phyloP scores from a whole-genome alignment of 2,888 invertebrate genomes.

The Abrostola triplasia region DNA sequence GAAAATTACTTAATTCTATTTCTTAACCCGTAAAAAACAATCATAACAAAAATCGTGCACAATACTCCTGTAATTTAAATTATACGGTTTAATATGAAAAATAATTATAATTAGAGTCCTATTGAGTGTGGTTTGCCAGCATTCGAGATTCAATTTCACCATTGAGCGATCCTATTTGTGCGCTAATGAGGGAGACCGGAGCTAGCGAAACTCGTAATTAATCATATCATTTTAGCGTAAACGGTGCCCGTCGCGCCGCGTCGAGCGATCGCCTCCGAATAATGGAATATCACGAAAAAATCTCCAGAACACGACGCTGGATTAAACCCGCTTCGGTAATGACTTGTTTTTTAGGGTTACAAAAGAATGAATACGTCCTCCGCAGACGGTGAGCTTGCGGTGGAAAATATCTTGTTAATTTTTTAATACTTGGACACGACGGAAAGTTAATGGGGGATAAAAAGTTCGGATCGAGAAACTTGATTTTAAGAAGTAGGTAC shows the following conservation, averaged over 20 bases:
- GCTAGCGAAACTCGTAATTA: constrained; percentile 76
- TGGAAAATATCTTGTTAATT: constrained; percentile 80
- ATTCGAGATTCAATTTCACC: constrained; percentile 86
- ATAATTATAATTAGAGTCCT: constrained; percentile 83
- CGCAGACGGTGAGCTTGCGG: constrained; percentile 76
- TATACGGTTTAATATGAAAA: constrained; percentile 67
- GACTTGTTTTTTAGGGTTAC: constrained; percentile 88
- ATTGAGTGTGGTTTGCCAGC: constrained; percentile 74
- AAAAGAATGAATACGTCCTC: constrained; percentile 86
- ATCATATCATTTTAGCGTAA: constrained; percentile 87
- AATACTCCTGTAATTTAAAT: constrained; percentile 55
- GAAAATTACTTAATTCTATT: constrained; percentile 15
- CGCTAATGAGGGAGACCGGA: constrained; percentile 85
- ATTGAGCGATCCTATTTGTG: constrained; percentile 83
- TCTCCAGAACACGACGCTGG: constrained; percentile 79
- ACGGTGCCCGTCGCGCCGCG: constrained; percentile 76
- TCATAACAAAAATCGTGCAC: constrained; percentile 48
- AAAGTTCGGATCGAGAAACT: constrained; percentile 60
- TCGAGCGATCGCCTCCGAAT: constrained; percentile 81
- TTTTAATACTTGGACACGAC: constrained; percentile 73
- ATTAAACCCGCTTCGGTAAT: constrained; percentile 85
- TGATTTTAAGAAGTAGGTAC: constrained; percentile 62
- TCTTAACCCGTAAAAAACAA: constrained; percentile 21
- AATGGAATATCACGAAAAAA: constrained; percentile 84
- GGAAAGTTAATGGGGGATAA: constrained; percentile 78